Evolutionary conservation across 2,113 vertebrate genomes (phyloP).

Genomic region (Sapayoa aenigma): DNA sequence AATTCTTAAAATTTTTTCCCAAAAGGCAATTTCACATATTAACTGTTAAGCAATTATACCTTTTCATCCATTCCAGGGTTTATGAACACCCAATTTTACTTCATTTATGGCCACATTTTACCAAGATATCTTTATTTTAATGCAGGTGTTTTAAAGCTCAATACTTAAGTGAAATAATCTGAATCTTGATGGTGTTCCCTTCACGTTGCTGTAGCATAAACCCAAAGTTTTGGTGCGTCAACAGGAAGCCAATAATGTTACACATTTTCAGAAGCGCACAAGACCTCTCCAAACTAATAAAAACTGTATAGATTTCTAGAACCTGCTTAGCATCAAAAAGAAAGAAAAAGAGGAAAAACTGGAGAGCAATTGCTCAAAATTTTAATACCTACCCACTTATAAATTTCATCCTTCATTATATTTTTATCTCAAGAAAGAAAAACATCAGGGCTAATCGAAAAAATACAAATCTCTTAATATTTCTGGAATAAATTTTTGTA

Average conservation of each 20-base stretch:
- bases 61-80: neutral
- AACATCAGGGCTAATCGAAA: neutral
- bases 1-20: neutral
- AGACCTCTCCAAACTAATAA: neutral
- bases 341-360: neutral
- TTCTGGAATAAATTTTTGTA: neutral
- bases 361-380: neutral
- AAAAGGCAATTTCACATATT: neutral
- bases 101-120: neutral
- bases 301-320: neutral
- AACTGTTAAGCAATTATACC: neutral
- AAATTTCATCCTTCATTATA: accelerated
- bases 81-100: neutral
- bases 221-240: neutral
- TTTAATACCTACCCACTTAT: neutral
- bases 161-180: neutral
- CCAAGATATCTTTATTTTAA: neutral
- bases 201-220: neutral
- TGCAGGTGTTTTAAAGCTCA: neutral
- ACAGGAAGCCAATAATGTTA: neutral
- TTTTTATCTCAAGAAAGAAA: neutral
- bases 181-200: neutral
- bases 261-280: neutral
- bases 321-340: neutral
- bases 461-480: neutral